A percentile compares a stretch with the other conserved stretches of the same genome.
Conservation (phyloP, 2,888 invertebrate genomes). For the Stenichneumon culpator region DNA sequence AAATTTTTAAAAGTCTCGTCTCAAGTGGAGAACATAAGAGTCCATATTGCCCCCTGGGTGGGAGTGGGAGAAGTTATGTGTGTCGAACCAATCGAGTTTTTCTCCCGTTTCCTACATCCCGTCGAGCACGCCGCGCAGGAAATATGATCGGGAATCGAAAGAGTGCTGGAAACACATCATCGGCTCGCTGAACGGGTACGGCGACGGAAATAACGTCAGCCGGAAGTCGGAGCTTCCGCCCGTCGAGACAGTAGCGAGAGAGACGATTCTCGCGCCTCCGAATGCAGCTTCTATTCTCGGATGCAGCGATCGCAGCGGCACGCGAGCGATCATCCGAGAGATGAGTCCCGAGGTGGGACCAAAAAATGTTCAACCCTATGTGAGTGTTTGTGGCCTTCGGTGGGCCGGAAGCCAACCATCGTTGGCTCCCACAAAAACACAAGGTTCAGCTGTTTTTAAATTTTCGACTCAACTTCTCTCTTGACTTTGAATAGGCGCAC, state of each 20-base stretch:
- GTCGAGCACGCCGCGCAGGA: neutral
- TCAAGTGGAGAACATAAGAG: too few relatives aligned
- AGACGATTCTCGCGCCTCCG: conserved; percentile 48
- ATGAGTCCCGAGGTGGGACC: conserved; percentile 1
- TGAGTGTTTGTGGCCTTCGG: neutral
- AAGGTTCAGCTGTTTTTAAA: conserved; percentile 22
- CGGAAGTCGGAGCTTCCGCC: conserved; percentile 68
- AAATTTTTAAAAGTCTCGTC: neutral
- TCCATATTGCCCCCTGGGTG: too few relatives aligned
- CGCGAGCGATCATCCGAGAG: neutral
- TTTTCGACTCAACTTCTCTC: neutral
- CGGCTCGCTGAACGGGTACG: neutral
- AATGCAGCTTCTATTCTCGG: conserved; percentile 68
- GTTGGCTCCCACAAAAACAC: conserved; percentile 35
- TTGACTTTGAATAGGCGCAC: neutral
- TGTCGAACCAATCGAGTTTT: neutral
- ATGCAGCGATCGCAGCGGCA: conserved; percentile 35
- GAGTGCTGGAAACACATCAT: conserved; percentile 8
- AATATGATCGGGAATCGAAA: conserved; percentile 28
- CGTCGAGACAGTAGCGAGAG: conserved; percentile 59
- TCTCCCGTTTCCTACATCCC: conserved; percentile 13
- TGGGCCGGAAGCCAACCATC: conserved; percentile 35
- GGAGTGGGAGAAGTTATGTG: neutral
- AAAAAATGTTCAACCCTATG: conserved; percentile 8
- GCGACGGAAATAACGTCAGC: conserved; percentile 68